Percentiles rank a stretch among this genome's conserved stretches.
Evolutionary conservation across 2,888 invertebrate species (phyloP).

Genomic region (Drosophila neonasuta): DNA sequence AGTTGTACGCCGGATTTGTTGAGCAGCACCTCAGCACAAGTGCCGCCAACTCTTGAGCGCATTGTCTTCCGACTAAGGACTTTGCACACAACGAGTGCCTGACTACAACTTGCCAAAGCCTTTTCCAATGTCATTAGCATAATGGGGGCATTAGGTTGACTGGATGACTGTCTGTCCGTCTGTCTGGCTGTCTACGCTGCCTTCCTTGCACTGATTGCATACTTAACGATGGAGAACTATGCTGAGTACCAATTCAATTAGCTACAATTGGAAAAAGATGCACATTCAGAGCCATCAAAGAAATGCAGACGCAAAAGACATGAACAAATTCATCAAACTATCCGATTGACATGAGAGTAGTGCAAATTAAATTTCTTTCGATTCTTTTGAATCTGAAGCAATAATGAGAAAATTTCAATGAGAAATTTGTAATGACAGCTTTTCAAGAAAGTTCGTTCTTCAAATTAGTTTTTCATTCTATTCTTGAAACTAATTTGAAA

Average conservation of each 20-base stretch:
- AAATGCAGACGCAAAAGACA: neutral
- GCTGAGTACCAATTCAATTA: conserved; percentile 66
- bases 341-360: neutral
- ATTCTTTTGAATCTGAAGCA: neutral
- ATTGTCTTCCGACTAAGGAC: conserved; percentile 48
- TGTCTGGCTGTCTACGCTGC: neutral
- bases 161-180: neutral
- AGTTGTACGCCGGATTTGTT: conserved; percentile 62
- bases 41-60: conserved; percentile 49
- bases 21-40: conserved; percentile 46
- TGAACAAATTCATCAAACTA: conserved; percentile 11
- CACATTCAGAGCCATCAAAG: conserved; percentile 16
- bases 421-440: neutral
- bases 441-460: neutral
- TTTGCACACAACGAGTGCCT: conserved; percentile 37
- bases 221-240: conserved; percentile 57
- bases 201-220: conserved; percentile 61
- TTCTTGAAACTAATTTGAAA: neutral
- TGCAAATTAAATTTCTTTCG: conserved; percentile 2
- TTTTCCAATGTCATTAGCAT: conserved; percentile 74
- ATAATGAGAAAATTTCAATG: conserved; percentile 2
- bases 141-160: conserved; percentile 75
- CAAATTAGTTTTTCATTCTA: neutral
- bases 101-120: conserved; percentile 28
- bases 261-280: conserved; percentile 44